Base-by-base conservation (phyloP, 2,888 invertebrate species). In the Bibio marci region DNA sequence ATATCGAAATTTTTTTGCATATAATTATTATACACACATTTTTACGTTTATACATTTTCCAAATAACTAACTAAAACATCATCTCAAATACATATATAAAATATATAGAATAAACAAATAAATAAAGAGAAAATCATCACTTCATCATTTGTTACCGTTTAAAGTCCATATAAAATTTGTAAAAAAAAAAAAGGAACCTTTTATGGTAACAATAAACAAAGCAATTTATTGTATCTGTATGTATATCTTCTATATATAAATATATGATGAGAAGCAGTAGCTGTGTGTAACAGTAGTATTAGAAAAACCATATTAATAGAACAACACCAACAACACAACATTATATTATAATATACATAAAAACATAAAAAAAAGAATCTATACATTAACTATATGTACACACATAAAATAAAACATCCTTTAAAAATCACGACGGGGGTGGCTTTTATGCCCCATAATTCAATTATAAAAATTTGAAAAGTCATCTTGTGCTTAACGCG, bases 131-230 rank as follows among this genome's bases (percentile, higher is more conserved):
- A 35, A 35, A 35, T 35, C 35, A 35, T 35, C 35, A 35, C 35
- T 35, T 35, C 35, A 35, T 35, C 35, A 35, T 35, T 35, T 35
- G 35, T 35, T 22, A 35, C 35, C 19, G 35, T 35, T 35, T 35
- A 35, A 35, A 35, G 35, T 35, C 35, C 35, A 25, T 35, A 35
- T 25, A 35, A 22, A 22, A 22, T 22, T 22, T 22, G 22, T 22
- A 22, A 6, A 35, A 25, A 35, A 35, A 18, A 19, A 12, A 19
- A 19, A 32, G 18, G 18, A 33, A 33, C 6, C 33, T 18, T 33
- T 33, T 33, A 33, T 33, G 17, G 33, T 12, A 17, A 33, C 33
- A 33, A 33, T 33, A 33, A 19, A 33, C 33, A 33, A 33, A 33
- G 33, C 19, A 33, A 33, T 33, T 33, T 33, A 33, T 33, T 19